These are phyloP conservation scores for Ochotona princeps DNA, from an alignment of 2,113 vertebrate species.

Conservation along the genomic window DNA sequence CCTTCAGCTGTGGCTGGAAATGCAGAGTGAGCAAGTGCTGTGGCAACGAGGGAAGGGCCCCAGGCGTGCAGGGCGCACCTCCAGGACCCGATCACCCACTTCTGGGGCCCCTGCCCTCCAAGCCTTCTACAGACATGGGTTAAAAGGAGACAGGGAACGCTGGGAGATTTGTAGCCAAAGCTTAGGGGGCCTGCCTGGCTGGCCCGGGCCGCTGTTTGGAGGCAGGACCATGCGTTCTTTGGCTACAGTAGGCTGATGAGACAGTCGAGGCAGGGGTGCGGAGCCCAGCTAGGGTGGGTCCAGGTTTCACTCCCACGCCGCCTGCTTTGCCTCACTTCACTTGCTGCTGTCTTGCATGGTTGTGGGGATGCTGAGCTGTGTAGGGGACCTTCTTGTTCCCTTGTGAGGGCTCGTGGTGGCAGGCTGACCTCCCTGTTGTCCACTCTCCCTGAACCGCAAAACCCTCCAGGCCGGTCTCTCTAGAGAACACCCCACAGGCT, in stretches of 20 bases:
- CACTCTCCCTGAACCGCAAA: background rate
- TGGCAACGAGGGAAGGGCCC: conserved; percentile 72
- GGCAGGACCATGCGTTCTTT: background rate
- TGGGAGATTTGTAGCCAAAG: background rate
- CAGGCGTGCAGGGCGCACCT: background rate
- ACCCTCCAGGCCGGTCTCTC: background rate
- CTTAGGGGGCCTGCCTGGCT: background rate
- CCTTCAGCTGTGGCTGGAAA: conserved; percentile 81
- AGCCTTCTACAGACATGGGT: background rate
- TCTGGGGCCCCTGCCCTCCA: background rate
- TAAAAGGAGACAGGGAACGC: background rate
- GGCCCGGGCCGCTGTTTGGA: background rate
- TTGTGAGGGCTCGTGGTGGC: background rate
- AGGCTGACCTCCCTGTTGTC: background rate
- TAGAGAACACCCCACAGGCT: background rate
- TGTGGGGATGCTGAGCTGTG: accelerated
- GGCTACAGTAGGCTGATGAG: background rate
- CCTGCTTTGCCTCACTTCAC: background rate
- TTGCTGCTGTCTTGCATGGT: background rate
- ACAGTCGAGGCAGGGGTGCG: background rate
- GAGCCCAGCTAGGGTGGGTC: background rate
- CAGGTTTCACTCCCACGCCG: background rate
- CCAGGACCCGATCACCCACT: background rate
- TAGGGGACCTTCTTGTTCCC: background rate
- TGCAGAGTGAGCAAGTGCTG: conserved; percentile 76